These are phyloP conservation scores for Sturnira hondurensis DNA, from an alignment of 2,113 vertebrate genomes.

Conservation along the genomic window DNA sequence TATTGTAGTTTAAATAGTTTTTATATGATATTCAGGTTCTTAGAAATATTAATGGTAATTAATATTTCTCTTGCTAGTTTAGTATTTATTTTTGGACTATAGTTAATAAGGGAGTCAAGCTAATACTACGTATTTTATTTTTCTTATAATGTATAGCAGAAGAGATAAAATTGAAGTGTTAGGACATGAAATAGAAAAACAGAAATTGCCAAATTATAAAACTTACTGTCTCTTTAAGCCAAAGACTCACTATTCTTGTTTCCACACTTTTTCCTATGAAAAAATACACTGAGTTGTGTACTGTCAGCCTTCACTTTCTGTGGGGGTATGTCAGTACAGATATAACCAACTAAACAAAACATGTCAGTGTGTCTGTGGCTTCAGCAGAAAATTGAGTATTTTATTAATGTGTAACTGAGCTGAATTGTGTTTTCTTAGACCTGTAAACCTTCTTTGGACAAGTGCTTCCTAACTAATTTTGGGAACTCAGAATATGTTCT, in stretches of 20 bases:
- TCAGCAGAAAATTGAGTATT: background rate
- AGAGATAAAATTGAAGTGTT: background rate
- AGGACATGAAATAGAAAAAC: background rate
- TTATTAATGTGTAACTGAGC: constrained; percentile 33
- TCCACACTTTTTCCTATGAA: background rate
- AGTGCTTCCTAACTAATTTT: constrained; percentile 27
- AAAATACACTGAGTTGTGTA: background rate
- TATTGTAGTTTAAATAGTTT: background rate
- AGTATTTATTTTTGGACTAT: background rate
- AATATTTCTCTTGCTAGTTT: background rate
- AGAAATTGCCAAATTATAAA: background rate
- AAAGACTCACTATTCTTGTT: background rate
- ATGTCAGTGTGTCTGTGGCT: background rate
- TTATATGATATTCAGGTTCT: background rate
- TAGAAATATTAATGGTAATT: background rate
- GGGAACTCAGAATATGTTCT: background rate
- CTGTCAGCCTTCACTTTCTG: background rate
- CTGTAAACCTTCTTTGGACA: background rate
- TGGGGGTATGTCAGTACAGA: background rate
- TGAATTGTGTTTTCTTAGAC: constrained; percentile 17
- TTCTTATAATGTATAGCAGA: background rate
- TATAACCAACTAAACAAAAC: background rate
- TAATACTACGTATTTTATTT: background rate
- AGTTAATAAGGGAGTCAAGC: background rate
- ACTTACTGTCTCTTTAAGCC: background rate